A percentile compares a stretch with the other conserved stretches of the same genome.
phyloP scores from a whole-genome alignment of 2,113 vertebrate genomes.

The Castor canadensis region DNA sequence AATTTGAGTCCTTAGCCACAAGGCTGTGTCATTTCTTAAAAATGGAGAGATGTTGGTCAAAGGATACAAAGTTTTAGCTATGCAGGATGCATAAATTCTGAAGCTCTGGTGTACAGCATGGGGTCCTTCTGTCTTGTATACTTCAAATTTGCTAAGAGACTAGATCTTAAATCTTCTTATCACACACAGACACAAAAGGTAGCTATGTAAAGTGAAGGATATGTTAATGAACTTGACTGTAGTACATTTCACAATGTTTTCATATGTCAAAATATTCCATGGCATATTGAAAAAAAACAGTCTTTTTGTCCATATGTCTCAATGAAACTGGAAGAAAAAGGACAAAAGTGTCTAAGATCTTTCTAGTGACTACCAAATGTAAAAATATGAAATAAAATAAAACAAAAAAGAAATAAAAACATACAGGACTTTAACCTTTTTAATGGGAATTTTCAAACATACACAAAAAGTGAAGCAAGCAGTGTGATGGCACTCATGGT shows the following conservation, averaged over 20 bases:
- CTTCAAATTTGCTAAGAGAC: not conserved
- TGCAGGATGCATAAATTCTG: not conserved
- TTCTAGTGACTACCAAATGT: not conserved
- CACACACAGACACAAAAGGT: not conserved
- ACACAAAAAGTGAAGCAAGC: not conserved
- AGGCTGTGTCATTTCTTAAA: not conserved
- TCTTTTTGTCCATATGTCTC: not conserved
- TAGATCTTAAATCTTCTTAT: not conserved
- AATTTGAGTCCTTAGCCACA: not conserved
- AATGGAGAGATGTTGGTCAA: not conserved
- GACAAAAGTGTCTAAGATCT: not conserved
- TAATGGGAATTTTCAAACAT: not conserved
- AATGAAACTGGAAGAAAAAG: not conserved
- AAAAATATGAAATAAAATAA: not conserved
- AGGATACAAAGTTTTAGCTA: not conserved
- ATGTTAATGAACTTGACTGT: not conserved
- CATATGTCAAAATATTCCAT: not conserved
- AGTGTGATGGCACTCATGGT: not conserved
- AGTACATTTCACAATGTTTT: not conserved
- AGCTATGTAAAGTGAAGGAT: too few species aligned
- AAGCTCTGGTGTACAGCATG: not conserved
- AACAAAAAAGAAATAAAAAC: not conserved
- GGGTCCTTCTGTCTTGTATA: rapidly evolving
- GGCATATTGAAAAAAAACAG: not conserved
- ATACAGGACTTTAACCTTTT: not conserved